Percentiles rank a stretch among this genome's conserved stretches.
phyloP scores from a whole-genome alignment of 2,797 vertebrate species.

The Vipera latastei region DNA sequence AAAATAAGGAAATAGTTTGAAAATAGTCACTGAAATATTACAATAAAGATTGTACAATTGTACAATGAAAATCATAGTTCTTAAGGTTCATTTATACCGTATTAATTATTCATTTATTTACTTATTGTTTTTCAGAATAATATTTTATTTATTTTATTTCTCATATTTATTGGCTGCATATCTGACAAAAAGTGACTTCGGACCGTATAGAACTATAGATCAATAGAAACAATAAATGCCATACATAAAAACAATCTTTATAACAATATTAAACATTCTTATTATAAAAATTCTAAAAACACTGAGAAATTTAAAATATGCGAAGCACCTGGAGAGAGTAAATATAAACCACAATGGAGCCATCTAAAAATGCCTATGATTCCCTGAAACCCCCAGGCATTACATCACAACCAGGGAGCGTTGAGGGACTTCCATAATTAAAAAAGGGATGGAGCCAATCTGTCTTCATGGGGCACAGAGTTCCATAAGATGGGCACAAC shows the following conservation, averaged over 20 bases:
- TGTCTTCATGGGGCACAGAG: neutral
- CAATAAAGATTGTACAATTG: conserved; percentile 2
- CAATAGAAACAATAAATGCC: neutral
- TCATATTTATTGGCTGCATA: neutral
- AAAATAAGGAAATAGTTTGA: neutral
- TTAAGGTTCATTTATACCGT: neutral
- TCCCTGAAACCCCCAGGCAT: neutral
- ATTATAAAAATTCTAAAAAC: neutral
- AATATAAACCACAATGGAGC: neutral
- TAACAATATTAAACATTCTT: neutral
- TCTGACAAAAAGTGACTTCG: neutral
- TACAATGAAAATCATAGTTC: conserved; percentile 1
- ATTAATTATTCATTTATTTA: neutral
- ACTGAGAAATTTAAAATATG: neutral
- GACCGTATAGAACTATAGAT: neutral
- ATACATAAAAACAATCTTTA: neutral
- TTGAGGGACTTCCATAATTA: neutral
- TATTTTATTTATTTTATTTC: neutral
- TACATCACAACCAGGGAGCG: neutral
- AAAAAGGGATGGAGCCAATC: neutral
- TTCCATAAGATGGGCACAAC: neutral
- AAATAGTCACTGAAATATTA: neutral
- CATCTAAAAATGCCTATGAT: neutral
- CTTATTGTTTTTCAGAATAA: neutral
- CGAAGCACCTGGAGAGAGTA: neutral